Conservation (phyloP, 2,113 vertebrate genomes). For the Toxotes chatareus region DNA sequence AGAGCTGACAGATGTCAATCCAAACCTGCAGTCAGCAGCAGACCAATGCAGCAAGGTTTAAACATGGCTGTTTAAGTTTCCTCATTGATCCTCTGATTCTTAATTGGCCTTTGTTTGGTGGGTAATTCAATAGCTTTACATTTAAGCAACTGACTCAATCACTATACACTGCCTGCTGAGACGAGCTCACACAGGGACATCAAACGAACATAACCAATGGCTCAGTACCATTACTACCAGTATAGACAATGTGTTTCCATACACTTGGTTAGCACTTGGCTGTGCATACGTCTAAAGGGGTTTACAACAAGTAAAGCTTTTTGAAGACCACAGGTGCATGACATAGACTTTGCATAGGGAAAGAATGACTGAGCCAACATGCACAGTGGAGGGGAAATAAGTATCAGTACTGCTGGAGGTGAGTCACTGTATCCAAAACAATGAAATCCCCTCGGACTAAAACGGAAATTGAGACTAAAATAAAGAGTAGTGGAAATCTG, state of each 20-base stretch:
- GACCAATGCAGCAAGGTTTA: not conserved
- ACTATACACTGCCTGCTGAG: not conserved
- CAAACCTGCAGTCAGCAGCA: not conserved
- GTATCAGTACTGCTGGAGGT: not conserved
- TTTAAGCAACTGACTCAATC: slow-evolving; percentile 9
- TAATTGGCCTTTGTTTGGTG: not conserved
- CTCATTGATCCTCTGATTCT: slow-evolving; percentile 7
- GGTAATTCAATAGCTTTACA: not conserved
- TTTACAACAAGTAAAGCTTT: too few species aligned
- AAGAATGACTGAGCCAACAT: too few species aligned
- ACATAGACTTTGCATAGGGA: too few species aligned
- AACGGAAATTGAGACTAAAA: not conserved
- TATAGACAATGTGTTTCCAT: too few species aligned
- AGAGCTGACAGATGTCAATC: slow-evolving; percentile 3
- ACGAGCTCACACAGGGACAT: not conserved
- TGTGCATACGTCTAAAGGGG: too few species aligned
- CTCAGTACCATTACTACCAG: too few species aligned
- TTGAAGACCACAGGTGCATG: too few species aligned
- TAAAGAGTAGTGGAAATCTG: not conserved
- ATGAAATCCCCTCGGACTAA: not conserved
- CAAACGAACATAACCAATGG: not conserved
- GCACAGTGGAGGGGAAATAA: too few species aligned
- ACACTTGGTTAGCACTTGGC: too few species aligned
- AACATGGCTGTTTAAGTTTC: not conserved
- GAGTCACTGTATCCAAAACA: not conserved